Conservation (phyloP, 2,888 invertebrate genomes). For the Graphium colonna region DNA sequence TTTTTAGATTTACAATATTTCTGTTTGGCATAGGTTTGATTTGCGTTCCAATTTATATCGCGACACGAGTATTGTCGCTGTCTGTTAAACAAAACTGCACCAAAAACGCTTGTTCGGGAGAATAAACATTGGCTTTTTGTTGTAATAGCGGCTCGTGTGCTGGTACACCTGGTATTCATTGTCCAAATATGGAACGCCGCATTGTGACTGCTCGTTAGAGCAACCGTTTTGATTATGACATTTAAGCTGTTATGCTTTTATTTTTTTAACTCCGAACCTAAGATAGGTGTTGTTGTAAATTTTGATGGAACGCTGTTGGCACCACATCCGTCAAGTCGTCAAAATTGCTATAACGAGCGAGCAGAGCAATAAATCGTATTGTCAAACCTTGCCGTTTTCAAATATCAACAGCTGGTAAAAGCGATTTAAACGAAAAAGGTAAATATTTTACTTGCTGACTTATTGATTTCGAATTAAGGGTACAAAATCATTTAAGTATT, state of each 20-base stretch:
- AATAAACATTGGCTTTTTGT: constrained; percentile 27
- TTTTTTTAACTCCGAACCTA: neutral
- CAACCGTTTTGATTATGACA: constrained; percentile 9
- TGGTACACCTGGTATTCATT: constrained; percentile 28
- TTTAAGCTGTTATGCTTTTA: no score
- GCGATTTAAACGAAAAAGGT: no score
- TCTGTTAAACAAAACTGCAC: constrained; percentile 31
- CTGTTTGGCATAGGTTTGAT: constrained; percentile 26
- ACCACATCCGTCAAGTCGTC: no score
- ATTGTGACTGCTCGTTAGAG: constrained; percentile 15
- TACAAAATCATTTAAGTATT: no score
- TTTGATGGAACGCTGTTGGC: no score
- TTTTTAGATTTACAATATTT: constrained; percentile 29
- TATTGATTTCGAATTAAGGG: no score
- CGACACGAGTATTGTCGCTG: constrained; percentile 29
- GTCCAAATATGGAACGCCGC: constrained; percentile 28
- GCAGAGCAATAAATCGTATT: no score
- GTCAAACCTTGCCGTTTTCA: no score
- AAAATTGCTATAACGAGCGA: no score
- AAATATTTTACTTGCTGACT: no score
- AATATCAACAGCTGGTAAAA: no score
- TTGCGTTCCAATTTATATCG: constrained; percentile 33
- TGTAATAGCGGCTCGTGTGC: constrained; percentile 26
- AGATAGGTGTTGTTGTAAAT: neutral
- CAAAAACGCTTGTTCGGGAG: constrained; percentile 31